These are phyloP conservation scores for Eupithecia tripunctaria DNA, from an alignment of 2,888 invertebrate genomes.

Conservation along the genomic window DNA sequence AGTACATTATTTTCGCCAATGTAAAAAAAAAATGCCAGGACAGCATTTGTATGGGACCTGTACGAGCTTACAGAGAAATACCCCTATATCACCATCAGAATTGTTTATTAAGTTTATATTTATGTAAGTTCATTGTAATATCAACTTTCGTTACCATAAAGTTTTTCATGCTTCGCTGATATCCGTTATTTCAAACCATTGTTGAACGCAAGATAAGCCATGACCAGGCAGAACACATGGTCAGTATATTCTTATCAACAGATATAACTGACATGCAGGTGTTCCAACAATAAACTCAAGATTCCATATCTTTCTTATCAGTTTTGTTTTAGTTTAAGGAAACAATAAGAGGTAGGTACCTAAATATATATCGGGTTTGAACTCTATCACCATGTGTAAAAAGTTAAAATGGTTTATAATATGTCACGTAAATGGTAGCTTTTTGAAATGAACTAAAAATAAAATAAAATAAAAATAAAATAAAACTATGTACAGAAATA, in stretches of 20 bases:
- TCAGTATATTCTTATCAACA: slow-evolving; percentile 1
- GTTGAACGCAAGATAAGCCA: neutral
- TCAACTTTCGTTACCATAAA: neutral
- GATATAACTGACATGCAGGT: slow-evolving; percentile 1
- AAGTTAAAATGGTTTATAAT: neutral
- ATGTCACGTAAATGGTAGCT: neutral
- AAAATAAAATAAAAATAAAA: too few species aligned
- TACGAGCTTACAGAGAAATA: too few species aligned
- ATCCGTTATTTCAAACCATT: neutral
- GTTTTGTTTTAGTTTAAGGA: neutral
- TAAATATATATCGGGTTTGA: neutral
- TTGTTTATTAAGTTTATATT: neutral
- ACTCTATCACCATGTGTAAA: neutral
- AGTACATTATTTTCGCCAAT: too few species aligned
- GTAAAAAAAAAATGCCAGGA: too few species aligned
- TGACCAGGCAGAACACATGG: neutral
- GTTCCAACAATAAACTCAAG: neutral
- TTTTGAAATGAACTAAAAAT: too few species aligned
- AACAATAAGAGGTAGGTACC: neutral
- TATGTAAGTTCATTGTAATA: neutral
- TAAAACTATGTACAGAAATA: too few species aligned
- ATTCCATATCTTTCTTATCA: slow-evolving; percentile 7
- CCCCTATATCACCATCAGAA: neutral
- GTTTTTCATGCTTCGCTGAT: neutral
- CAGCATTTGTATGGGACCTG: too few species aligned